A percentile compares a stretch with the other conserved stretches of the same genome.
Evolutionary conservation across 2,113 vertebrate genomes (phyloP).

Genomic region (Rhizomys pruinosus): DNA sequence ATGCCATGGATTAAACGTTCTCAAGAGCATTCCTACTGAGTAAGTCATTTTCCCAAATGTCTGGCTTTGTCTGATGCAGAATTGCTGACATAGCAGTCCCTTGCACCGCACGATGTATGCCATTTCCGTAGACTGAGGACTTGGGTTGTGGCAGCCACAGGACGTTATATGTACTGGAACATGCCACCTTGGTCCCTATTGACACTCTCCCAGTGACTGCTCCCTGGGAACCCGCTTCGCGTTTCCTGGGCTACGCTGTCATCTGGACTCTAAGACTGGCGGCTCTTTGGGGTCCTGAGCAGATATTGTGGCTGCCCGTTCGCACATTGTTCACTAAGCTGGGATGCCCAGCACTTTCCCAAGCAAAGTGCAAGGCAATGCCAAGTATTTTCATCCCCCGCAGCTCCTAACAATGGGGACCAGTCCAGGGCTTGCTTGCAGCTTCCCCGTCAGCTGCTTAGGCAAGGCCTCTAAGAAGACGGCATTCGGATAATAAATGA

Average conservation of each 20-base stretch:
- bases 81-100: constrained; percentile 66
- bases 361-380: constrained; percentile 84
- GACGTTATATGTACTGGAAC: constrained; percentile 74
- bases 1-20: background rate
- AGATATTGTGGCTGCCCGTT: constrained; percentile 84
- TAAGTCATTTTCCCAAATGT: background rate
- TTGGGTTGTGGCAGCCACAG: constrained; percentile 77
- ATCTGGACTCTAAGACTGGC: constrained; percentile 78
- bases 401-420: constrained; percentile 85
- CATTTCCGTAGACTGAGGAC: constrained; percentile 64
- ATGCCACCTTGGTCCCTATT: constrained; percentile 82
- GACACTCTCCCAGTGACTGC: constrained; percentile 82
- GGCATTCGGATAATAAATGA: constrained; percentile 85
- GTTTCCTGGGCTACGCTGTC: constrained; percentile 84
- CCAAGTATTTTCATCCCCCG: constrained; percentile 88
- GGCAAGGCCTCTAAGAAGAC: constrained; percentile 82
- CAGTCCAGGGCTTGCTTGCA: constrained; percentile 79
- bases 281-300: constrained; percentile 82
- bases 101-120: constrained; percentile 30
- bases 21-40: background rate
- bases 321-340: constrained; percentile 82
- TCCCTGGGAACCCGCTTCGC: constrained; percentile 82
- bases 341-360: constrained; percentile 85
- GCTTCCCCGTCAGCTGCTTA: constrained; percentile 82
- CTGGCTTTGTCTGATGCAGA: background rate